Base-by-base conservation (phyloP, 2,113 vertebrate genomes). In the Azemiops feae region DNA sequence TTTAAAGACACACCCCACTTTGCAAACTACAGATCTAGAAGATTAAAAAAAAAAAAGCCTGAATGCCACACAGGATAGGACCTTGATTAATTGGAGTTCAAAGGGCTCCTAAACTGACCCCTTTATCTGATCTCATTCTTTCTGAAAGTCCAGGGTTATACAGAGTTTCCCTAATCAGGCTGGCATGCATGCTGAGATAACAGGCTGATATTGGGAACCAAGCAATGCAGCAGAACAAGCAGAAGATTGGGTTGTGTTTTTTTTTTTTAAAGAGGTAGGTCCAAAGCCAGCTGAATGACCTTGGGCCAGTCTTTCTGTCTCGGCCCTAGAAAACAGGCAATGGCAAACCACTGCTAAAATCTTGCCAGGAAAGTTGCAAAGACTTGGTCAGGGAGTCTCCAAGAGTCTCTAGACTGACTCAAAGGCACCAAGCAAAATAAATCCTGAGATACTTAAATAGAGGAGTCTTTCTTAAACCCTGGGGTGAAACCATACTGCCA, bases 71-170 rank as follows among this genome's bases (percentile, higher is more conserved):
- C 39, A 1, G 54, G 91, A 57, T 69, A 2, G 60, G 87, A 53
- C 52, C 90, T 45, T 50, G 95, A 95, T 89, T 89, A 93, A 95
- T 81, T 43, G 92, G 69, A 30, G 86, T 12, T 50, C 34, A 81
- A 30, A 85, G 16, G 60, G 58, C 18, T 0, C 0, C 25, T n/a
- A 45, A 81, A 34, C 54, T 85, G 94, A 93, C 53, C 91, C 69
- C 85, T 90, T 85, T 16, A 1, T 10, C 27, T n/a, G 43, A 94
- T 30, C 45, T 58, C 3, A 0, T 43, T 1, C 47, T 0, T 39
- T 91, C 74, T 1, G 0, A 92, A 0, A 0, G 30, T 94, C 25
- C 45, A 34, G 8, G 0, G n/a, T 89, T 89, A 93, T 0, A 0
- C 85, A 43, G 90, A 2, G 25, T 54, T 50, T 27, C 30, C 30